Percentiles rank a stretch among this genome's conserved stretches.
Evolutionary conservation across 2,888 invertebrate species (phyloP).

Genomic region (Ariolimax columbianus): DNA sequence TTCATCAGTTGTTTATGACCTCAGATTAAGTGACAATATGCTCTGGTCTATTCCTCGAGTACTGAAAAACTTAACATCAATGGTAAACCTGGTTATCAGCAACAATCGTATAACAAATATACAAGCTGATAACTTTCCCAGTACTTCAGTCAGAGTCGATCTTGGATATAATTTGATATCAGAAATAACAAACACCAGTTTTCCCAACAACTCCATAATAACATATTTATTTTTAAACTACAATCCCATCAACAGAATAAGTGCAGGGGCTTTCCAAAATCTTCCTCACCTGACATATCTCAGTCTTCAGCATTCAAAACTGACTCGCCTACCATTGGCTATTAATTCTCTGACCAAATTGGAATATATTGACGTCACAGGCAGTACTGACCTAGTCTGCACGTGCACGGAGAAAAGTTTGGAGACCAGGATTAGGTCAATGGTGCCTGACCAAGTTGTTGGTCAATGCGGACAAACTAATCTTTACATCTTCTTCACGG

Average conservation of each 20-base stretch:
- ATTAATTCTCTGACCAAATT: background rate
- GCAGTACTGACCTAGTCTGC: background rate
- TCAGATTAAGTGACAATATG: background rate
- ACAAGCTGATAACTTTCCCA: background rate
- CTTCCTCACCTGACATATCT: background rate
- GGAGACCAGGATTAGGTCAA: background rate
- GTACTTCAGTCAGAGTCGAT: background rate
- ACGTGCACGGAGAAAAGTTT: background rate
- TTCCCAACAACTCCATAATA: background rate
- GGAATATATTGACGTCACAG: background rate
- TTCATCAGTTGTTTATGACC: background rate
- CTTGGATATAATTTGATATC: background rate
- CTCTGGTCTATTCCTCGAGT: background rate
- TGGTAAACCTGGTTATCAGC: background rate
- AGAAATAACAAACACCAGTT: background rate
- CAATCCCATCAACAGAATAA: background rate
- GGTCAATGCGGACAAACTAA: background rate
- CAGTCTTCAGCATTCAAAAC: background rate
- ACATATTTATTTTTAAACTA: background rate
- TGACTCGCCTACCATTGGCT: background rate
- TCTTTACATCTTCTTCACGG: background rate
- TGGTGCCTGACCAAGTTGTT: background rate
- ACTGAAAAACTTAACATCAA: background rate
- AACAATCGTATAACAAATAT: background rate
- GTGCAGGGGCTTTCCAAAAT: background rate